Evolutionary conservation across 2,888 invertebrate species (phyloP), one percentile per base, ranked within the genome.

Genomic region (Nomada flava): DNA sequence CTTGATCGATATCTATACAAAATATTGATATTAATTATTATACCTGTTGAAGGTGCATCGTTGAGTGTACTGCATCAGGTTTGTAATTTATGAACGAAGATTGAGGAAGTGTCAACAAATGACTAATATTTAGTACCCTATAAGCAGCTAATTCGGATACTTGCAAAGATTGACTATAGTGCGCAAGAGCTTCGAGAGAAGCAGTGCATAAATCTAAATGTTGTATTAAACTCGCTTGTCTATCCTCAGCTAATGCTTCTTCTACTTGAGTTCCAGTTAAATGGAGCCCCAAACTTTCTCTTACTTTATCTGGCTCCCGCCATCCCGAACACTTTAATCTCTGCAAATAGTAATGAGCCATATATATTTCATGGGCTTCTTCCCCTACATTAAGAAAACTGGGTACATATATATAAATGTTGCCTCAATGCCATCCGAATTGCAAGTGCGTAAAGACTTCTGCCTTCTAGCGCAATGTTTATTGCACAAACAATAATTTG

Each of bases 201-300:
- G 70, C 80, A 15, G 80, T 89, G 23, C 79, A 84, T 26, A 85
- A 73, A 73, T 86, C 85, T 74, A 89, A 78, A 80, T 88, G 84
- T 63, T 86, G 84, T 50, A 90, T 79, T 60, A 89, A 69, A 47
- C 76, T 79, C 2, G 83, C n/a, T 84, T 85, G 84, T 36, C 70
- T 83, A 69, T 90, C 89, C 36, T 86, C 87, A 2, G 86, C 85
- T 13, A 88, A 47, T 50, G 89, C 77, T 26, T 90, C 89, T 64
- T 89, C 85, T 3, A 90, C 85, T 79, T 90, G 85, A 65, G 81
- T 87, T 23, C 80, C 86, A 63, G 85, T 83, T 29, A 90, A 73
- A 42, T 86, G 81, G 26, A 89, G 47, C 52, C 86, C 85, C 70
- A 89, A 72, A 62, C 57, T 78, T 74, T 81, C 83, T 70, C 75